phyloP scores from a whole-genome alignment of 1,140 invertebrate species.

The Leguminivora glycinivorella region DNA sequence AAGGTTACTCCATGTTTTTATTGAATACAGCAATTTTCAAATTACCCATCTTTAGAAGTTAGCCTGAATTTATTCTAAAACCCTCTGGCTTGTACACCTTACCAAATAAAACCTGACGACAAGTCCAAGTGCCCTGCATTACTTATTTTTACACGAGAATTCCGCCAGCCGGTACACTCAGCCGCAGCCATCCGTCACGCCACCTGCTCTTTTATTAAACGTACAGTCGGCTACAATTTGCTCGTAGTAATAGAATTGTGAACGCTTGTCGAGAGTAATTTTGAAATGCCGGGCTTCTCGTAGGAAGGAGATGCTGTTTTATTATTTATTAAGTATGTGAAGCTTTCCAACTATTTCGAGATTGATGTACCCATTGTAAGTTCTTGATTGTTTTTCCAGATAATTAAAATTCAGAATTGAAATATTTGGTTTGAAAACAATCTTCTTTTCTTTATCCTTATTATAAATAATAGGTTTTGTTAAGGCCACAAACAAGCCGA shows the following conservation, averaged over 20 bases:
- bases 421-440: too few relatives aligned
- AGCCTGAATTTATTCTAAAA: background rate
- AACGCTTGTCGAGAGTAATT: background rate
- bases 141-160: constrained; percentile 7
- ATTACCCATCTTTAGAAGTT: too few relatives aligned
- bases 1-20: too few relatives aligned
- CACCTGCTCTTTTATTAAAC: constrained; percentile 26
- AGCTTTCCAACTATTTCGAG: background rate
- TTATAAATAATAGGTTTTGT: too few relatives aligned
- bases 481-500: too few relatives aligned
- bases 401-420: too few relatives aligned
- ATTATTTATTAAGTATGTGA: background rate
- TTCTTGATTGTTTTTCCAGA: too few relatives aligned
- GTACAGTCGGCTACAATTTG: constrained; percentile 16
- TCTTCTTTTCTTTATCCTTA: too few relatives aligned
- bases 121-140: background rate
- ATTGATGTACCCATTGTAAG: background rate
- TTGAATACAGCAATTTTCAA: too few relatives aligned
- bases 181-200: constrained; percentile 24
- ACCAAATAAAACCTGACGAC: background rate
- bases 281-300: background rate
- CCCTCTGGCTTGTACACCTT: background rate
- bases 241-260: constrained; percentile 16
- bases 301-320: background rate
- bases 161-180: background rate